These are phyloP conservation scores for Dynastes hyllus DNA, from an alignment of 2,888 invertebrate genomes.

Conservation along the genomic window DNA sequence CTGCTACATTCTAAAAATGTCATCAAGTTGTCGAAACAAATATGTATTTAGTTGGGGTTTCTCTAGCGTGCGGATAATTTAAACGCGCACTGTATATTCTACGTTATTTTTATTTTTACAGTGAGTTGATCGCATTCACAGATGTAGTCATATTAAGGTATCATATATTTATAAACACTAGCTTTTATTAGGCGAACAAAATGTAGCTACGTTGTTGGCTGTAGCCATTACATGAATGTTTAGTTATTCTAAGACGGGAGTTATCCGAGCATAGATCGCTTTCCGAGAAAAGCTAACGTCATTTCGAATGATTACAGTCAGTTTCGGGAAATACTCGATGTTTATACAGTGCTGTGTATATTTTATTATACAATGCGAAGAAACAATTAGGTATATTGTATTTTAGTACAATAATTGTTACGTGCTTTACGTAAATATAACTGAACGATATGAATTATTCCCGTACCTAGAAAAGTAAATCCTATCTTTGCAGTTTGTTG, in stretches of 20 bases:
- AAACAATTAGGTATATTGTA: constrained; percentile 19
- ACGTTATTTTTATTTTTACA: not conserved
- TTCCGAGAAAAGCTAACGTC: constrained; percentile 44
- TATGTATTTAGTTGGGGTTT: too few relatives aligned
- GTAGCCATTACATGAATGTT: constrained; percentile 29
- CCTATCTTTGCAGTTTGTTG: too few relatives aligned
- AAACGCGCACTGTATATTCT: not conserved
- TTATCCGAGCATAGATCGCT: constrained; percentile 36
- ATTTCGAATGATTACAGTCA: constrained; percentile 31
- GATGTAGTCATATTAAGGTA: constrained; percentile 1
- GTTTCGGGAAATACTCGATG: constrained; percentile 39
- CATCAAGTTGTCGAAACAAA: too few relatives aligned
- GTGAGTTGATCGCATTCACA: not conserved
- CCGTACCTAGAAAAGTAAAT: not conserved
- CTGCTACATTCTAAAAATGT: too few relatives aligned
- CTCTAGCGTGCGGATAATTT: not conserved
- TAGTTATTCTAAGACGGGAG: constrained; percentile 27
- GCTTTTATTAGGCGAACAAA: constrained; percentile 12
- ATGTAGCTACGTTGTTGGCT: constrained; percentile 6
- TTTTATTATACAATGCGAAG: constrained; percentile 38
- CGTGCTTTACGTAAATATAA: constrained; percentile 6
- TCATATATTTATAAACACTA: constrained; percentile 23
- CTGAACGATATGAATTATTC: not conserved
- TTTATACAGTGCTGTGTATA: constrained; percentile 25
- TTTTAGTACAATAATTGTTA: constrained; percentile 18